phyloP scores from a whole-genome alignment of 2,888 invertebrate genomes.

The Conistra vaccinii region DNA sequence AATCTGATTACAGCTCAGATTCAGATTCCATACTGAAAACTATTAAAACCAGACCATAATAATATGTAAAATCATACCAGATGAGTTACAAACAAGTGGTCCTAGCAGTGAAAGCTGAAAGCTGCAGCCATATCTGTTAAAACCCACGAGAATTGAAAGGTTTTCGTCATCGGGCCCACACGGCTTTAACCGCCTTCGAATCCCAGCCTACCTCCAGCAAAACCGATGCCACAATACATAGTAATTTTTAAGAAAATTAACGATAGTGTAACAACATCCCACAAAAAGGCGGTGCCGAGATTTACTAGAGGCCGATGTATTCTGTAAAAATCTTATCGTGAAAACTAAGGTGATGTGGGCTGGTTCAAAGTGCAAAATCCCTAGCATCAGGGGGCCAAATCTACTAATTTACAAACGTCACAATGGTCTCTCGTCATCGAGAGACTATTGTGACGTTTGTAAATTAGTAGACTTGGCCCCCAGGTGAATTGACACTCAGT shows the following conservation, averaged over 20 bases:
- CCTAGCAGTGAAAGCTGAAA: constrained; percentile 39
- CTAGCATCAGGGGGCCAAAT: too few species aligned
- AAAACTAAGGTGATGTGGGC: too few species aligned
- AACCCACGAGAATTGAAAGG: constrained; percentile 41
- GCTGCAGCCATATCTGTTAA: constrained; percentile 19
- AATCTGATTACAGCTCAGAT: neutral
- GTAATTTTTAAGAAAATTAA: neutral
- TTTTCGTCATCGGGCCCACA: constrained; percentile 42
- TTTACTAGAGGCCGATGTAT: neutral
- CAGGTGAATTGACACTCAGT: too few species aligned
- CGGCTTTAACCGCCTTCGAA: constrained; percentile 14
- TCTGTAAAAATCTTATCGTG: too few species aligned
- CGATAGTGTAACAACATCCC: neutral
- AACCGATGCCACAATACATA: constrained; percentile 2
- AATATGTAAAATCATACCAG: neutral
- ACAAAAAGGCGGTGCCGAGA: neutral
- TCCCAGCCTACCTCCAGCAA: neutral
- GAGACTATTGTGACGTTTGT: too few species aligned
- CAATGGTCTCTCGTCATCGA: too few species aligned
- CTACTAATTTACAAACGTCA: too few species aligned
- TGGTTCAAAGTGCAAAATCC: too few species aligned
- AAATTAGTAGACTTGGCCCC: too few species aligned
- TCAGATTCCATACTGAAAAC: neutral
- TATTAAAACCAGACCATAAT: neutral
- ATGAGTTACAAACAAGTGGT: neutral